Evolutionary conservation across 2,888 invertebrate species (phyloP), one percentile per base, ranked within the genome.

Genomic region (Andrena bicolor): DNA sequence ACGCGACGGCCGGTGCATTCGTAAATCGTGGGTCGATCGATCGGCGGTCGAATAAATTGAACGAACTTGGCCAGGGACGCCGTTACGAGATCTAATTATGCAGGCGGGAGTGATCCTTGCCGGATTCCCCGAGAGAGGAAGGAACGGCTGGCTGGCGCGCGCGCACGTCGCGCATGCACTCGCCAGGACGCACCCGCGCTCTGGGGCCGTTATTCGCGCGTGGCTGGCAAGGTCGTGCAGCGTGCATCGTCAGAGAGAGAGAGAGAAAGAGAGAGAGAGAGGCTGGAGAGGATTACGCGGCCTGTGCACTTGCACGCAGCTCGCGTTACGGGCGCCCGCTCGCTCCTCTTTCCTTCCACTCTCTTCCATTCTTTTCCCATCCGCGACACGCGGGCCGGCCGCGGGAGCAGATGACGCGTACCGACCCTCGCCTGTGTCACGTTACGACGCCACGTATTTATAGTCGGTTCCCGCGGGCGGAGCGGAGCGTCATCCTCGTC

Each of bases 221-320:
- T 78, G 85, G 86, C 86, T 81, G 68, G 84, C 92, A 92, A 92
- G 92, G 92, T 91, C 92, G 87, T 75, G 68, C 82, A 86, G 86
- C 84, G 87, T 86, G 87, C 89, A 90, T 90, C 88, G 89, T 88
- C 80, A 75, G 76, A 73, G 71, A 41, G 69, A 41, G 41, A 74
- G 63, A 32, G 32, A 75, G 76, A 73, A 69, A 41, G 69, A 41
- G 41, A 74, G 60, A 30, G 30, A 28, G 28, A 28, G 28, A 28
- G 69, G 64, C 70, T 82, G 83, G 81, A 69, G 80, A 69, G 86
- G 82, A 86, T 87, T 87, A 87, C 86, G 85, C 58, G 76, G 64
- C 69, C 56, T 20, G 41, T 48, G 30, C 56, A 61, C 41, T 30
- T 7, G 69, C 64, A 76, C 70, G 72, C 58, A 66, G 80, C 71